phyloP scores from a whole-genome alignment of 2,888 invertebrate genomes.

The Lasius fuliginosus region DNA sequence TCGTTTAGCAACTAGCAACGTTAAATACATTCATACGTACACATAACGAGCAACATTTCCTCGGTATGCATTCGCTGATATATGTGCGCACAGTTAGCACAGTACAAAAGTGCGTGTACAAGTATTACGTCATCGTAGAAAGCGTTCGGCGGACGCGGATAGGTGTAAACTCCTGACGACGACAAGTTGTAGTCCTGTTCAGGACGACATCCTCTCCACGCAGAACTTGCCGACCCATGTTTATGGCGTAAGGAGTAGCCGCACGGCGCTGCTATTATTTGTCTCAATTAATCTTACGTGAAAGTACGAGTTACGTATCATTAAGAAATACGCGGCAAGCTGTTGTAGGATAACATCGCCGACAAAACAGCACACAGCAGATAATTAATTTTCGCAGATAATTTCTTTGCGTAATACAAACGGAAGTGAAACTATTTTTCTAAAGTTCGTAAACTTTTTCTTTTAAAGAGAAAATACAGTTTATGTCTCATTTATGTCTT shows the following conservation, averaged over 20 bases:
- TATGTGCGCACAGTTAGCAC: conserved; percentile 47
- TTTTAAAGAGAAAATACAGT: background rate
- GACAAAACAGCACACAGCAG: conserved; percentile 25
- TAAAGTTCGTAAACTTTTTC: conserved; percentile 10
- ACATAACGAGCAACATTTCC: conserved; percentile 52
- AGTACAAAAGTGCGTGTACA: conserved; percentile 59
- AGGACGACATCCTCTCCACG: conserved; percentile 9
- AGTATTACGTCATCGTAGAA: conserved; percentile 59
- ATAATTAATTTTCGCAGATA: conserved; percentile 37
- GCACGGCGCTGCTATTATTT: conserved; percentile 23
- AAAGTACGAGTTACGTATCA: conserved; percentile 45
- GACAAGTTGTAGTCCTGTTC: conserved; percentile 18
- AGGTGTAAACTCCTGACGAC: conserved; percentile 30
- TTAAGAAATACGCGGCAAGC: conserved; percentile 45
- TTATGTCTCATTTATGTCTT: background rate
- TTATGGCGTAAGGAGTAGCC: conserved; percentile 28
- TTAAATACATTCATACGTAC: conserved; percentile 45
- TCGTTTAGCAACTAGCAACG: conserved; percentile 38
- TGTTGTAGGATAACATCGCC: conserved; percentile 20
- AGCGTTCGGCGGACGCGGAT: conserved; percentile 54
- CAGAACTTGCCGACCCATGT: conserved; percentile 17
- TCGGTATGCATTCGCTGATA: conserved; percentile 7
- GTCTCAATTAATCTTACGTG: conserved; percentile 50
- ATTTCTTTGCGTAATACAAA: background rate
- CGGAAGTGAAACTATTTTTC: conserved; percentile 12